A percentile compares a stretch with the other conserved stretches of the same genome.
Conservation (phyloP, 1,140 invertebrate species). For the Leptinotarsa undecemlineata region DNA sequence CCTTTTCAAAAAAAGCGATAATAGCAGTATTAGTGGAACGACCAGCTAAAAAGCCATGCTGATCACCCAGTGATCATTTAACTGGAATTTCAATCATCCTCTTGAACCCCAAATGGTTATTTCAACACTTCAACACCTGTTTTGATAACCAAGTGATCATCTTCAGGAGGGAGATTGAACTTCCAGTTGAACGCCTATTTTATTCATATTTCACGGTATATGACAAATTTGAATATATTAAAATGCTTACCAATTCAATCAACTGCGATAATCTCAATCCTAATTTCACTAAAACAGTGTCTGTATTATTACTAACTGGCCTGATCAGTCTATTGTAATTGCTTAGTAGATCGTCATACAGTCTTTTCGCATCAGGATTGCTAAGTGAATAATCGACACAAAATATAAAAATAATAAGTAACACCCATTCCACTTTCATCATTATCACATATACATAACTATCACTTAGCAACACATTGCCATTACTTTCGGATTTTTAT, state of each 20-base stretch:
- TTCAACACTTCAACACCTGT: too few species aligned
- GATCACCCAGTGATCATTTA: too few species aligned
- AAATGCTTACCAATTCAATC: slow-evolving; percentile 83
- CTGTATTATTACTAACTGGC: slow-evolving; percentile 90
- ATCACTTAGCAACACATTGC: slow-evolving; percentile 6
- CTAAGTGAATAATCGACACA: slow-evolving; percentile 33
- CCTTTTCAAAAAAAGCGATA: too few species aligned
- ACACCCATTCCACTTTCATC: slow-evolving; percentile 21
- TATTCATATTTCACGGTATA: too few species aligned
- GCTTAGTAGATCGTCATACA: slow-evolving; percentile 93
- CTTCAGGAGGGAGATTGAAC: too few species aligned
- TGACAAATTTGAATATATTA: too few species aligned
- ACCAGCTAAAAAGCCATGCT: too few species aligned
- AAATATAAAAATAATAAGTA: slow-evolving; percentile 32
- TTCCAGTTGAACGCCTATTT: too few species aligned
- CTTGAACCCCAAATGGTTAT: too few species aligned
- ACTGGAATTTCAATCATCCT: too few species aligned
- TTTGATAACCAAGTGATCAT: too few species aligned
- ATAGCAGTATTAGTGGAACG: too few species aligned
- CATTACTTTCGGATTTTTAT: not conserved
- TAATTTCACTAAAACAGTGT: slow-evolving; percentile 90
- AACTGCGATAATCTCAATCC: slow-evolving; percentile 91
- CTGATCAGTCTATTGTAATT: slow-evolving; percentile 95
- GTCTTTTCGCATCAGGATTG: slow-evolving; percentile 88
- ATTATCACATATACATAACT: slow-evolving; percentile 20